Evolutionary conservation across 2,888 invertebrate species (phyloP), one percentile per base, ranked within the genome.

Genomic region (Dione juno): DNA sequence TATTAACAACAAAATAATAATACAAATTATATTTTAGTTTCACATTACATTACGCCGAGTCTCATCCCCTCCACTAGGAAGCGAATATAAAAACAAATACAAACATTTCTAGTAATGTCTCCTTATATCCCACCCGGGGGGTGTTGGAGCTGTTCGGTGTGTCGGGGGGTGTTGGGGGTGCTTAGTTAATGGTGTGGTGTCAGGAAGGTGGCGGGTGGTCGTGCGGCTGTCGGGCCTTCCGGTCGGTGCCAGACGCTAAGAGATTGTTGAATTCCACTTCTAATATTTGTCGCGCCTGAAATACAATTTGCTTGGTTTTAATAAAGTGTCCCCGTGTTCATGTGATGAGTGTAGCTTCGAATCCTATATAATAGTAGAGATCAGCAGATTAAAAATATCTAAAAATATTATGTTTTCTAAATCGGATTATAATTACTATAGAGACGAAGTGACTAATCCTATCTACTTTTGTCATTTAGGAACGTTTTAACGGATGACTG

Each of bases 191-290:
- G 78, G 85, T 79, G 81, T 81, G 88, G 79, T 92, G 93, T 93
- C 92, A 93, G 90, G 93, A 91, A 80, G 87, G 82, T 71, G 86
- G 78, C 68, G 86, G 81, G 82, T 86, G 88, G 70, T 86, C 86
- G 84, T 83, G 88, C 57, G 79, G 81, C 67, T 80, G 73, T 11
- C 94, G 85, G 95, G 88, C 94, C 78, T 96, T 93, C 82, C 97
- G 95, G 86, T 98, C 98, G 72, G 98, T 98, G 82, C 97, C 97
- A 76, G 95, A 93, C 80, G 96, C 95, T 78, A 99, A 91, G 81
- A 99, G 94, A 88, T 96, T 97, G 84, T 95, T 95, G 90, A 98
- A 99, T 93, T 99, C 99, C 89, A 97, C 94, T 86, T 99, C 98
- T 83, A 99, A 94, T 82, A 96, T 94, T 92, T 98, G 98, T 75